Conservation (phyloP, 1,140 invertebrate genomes). For the Idris sp. region DNA sequence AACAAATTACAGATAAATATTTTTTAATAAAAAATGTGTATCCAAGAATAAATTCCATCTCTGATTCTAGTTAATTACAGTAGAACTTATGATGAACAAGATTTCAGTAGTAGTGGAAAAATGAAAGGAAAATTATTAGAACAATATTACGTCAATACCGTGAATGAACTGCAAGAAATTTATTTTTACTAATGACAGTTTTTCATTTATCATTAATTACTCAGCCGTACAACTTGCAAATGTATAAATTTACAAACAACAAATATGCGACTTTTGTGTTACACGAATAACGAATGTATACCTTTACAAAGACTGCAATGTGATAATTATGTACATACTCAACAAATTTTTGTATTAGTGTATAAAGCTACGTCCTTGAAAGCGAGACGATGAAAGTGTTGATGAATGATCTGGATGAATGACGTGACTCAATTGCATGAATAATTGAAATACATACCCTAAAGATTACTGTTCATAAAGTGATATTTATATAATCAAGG, state of each 20-base stretch:
- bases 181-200: too few relatives aligned
- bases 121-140: too few relatives aligned
- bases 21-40: too few relatives aligned
- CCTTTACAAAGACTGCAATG: conserved; percentile 35
- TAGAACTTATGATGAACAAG: too few relatives aligned
- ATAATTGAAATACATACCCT: conserved; percentile 22
- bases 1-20: too few relatives aligned
- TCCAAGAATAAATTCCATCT: too few relatives aligned
- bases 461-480: conserved; percentile 42
- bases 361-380: conserved; percentile 18
- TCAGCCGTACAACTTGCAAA: too few relatives aligned
- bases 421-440: conserved; percentile 27
- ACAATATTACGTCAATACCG: too few relatives aligned
- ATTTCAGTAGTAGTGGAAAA: too few relatives aligned
- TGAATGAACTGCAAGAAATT: too few relatives aligned
- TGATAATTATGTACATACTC: conserved; percentile 46
- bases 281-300: conserved; percentile 32
- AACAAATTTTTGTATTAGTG: conserved; percentile 44
- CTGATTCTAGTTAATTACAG: too few relatives aligned
- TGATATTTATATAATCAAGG: conserved; percentile 52
- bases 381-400: conserved; percentile 15
- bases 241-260: conserved; percentile 7
- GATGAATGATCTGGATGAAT: conserved; percentile 41
- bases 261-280: conserved; percentile 20
- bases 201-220: too few relatives aligned